Evolutionary conservation across 2,888 invertebrate genomes (phyloP).

Genomic region (Lacanobia oleracea): DNA sequence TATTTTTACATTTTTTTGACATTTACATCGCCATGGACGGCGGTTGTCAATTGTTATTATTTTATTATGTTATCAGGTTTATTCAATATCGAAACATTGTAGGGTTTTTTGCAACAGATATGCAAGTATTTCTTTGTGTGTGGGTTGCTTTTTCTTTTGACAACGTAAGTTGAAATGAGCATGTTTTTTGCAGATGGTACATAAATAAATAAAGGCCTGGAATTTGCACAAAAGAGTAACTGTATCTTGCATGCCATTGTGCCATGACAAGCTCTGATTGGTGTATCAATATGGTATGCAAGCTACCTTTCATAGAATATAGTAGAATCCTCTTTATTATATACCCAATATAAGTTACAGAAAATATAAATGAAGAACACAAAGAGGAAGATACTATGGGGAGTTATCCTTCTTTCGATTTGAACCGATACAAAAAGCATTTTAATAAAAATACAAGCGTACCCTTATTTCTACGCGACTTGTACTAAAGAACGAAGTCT

Average conservation of each 20-base stretch:
- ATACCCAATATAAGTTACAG: no score
- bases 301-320: no score
- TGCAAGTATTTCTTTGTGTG: neutral
- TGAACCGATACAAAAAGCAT: no score
- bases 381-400: no score
- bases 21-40: slow-evolving; percentile 65
- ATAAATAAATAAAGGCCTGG: neutral
- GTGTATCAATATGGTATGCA: no score
- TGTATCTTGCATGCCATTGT: neutral
- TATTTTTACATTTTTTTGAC: slow-evolving; percentile 71
- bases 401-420: no score
- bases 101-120: neutral
- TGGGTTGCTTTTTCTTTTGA: neutral
- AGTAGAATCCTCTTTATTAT: no score
- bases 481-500: neutral
- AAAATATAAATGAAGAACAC: no score
- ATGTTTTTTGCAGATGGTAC: neutral
- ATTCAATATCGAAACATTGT: slow-evolving; percentile 24
- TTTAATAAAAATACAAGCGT: no score
- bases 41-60: slow-evolving; percentile 70
- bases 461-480: no score
- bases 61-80: slow-evolving; percentile 46
- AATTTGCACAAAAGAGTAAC: neutral
- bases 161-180: neutral
- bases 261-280: no score